phyloP scores from a whole-genome alignment of 92 coral and sea anemone genomes.

The Heliopora coerulea region DNA sequence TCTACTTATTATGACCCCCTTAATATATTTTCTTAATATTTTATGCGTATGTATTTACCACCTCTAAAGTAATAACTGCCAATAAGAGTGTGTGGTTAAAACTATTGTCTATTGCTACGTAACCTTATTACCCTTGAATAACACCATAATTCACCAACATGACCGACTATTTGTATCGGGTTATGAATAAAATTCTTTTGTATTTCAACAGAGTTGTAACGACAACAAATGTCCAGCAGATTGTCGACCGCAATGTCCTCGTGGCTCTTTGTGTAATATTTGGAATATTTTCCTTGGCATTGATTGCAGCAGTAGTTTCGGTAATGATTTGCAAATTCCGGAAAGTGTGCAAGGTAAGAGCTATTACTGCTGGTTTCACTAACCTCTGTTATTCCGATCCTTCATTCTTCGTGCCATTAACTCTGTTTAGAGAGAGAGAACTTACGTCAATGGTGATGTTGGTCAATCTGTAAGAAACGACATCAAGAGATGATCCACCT shows the following conservation, averaged over 20 bases:
- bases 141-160: no score
- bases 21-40: no score
- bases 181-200: no score
- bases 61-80: no score
- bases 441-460: constrained; percentile 11
- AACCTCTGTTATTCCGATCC: no score
- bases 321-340: constrained; percentile 43
- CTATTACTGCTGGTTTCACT: background rate
- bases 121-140: no score
- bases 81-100: no score
- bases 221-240: constrained; percentile 50
- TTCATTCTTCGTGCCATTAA: background rate
- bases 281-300: constrained; percentile 73
- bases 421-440: background rate
- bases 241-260: constrained; percentile 68
- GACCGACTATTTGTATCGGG: no score
- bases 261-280: constrained; percentile 95
- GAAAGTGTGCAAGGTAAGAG: constrained; percentile 12
- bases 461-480: constrained; percentile 25
- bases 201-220: constrained; percentile 54
- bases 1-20: no score
- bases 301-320: constrained; percentile 69
- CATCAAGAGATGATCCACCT: constrained; percentile 25
- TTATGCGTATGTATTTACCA: no score
- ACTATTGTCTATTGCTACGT: no score